A percentile compares a stretch with the other conserved stretches of the same genome.
These are phyloP conservation scores for Apus apus DNA, from an alignment of 2,113 vertebrate genomes.

Conservation along the genomic window DNA sequence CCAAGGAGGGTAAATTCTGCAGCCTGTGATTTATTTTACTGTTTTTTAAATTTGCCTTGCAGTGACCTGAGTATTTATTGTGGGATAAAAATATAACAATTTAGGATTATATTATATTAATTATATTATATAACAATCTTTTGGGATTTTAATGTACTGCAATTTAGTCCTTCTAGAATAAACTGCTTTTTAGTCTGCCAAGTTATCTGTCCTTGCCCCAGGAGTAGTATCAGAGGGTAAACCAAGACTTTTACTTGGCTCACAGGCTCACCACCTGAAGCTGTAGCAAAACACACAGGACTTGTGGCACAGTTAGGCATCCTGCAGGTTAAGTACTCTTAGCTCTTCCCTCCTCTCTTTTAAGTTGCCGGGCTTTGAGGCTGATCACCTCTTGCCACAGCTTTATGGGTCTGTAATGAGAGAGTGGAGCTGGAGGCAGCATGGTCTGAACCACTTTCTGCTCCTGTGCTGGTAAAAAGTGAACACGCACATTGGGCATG, in stretches of 20 bases:
- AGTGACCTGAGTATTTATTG: neutral
- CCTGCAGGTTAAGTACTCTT: neutral
- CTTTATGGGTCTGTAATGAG: neutral
- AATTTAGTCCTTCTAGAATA: neutral
- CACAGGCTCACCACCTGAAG: neutral
- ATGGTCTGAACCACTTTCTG: neutral
- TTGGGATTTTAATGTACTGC: neutral
- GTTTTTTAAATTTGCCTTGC: neutral
- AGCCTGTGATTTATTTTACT: neutral
- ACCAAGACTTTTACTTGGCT: neutral
- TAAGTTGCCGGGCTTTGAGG: neutral
- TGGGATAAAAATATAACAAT: neutral
- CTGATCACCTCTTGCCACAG: neutral
- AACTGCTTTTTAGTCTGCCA: neutral
- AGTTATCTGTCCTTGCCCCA: neutral
- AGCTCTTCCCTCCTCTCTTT: neutral
- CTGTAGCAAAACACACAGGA: neutral
- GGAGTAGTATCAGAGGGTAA: neutral
- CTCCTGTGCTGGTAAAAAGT: neutral
- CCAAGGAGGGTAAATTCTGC: neutral
- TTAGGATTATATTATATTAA: neutral
- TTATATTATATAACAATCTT: neutral
- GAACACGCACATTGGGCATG: fast-evolving
- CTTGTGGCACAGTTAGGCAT: neutral
- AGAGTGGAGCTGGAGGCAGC: neutral